phyloP scores from a whole-genome alignment of 1,140 invertebrate species.

The Trachymyrmex cornetzi region DNA sequence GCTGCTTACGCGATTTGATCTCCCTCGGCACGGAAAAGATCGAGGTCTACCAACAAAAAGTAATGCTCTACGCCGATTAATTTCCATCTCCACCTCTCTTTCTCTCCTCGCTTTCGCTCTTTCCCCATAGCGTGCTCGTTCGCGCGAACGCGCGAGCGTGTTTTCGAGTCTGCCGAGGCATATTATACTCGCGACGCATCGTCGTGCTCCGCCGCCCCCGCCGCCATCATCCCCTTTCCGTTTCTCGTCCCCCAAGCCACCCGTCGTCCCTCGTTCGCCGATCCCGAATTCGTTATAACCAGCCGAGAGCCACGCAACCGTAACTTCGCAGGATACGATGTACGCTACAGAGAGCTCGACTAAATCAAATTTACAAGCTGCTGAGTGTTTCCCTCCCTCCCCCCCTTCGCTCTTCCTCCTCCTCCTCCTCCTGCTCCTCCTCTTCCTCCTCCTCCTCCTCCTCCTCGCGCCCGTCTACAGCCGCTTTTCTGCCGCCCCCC shows the following conservation, averaged over 20 bases:
- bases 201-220: constrained; percentile 22
- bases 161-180: constrained; percentile 65
- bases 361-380: constrained; percentile 74
- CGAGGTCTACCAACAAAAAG: constrained; percentile 34
- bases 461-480: neutral
- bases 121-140: neutral
- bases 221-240: constrained; percentile 29
- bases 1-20: constrained; percentile 62
- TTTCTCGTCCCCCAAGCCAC: neutral
- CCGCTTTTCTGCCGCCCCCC: constrained; percentile 30
- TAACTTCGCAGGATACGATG: constrained; percentile 71
- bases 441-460: neutral
- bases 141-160: constrained; percentile 48
- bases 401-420: neutral
- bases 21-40: constrained; percentile 14
- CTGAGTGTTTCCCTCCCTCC: constrained; percentile 60
- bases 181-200: constrained; percentile 69
- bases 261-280: constrained; percentile 61
- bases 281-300: constrained; percentile 74
- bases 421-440: neutral
- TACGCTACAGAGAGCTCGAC: constrained; percentile 65
- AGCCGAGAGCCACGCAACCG: constrained; percentile 70
- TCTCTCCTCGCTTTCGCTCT: constrained; percentile 17
- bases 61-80: constrained; percentile 68
- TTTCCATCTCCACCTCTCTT: constrained; percentile 43